Conservation (phyloP, 2,113 vertebrate species). For the Dipodomys merriami region DNA sequence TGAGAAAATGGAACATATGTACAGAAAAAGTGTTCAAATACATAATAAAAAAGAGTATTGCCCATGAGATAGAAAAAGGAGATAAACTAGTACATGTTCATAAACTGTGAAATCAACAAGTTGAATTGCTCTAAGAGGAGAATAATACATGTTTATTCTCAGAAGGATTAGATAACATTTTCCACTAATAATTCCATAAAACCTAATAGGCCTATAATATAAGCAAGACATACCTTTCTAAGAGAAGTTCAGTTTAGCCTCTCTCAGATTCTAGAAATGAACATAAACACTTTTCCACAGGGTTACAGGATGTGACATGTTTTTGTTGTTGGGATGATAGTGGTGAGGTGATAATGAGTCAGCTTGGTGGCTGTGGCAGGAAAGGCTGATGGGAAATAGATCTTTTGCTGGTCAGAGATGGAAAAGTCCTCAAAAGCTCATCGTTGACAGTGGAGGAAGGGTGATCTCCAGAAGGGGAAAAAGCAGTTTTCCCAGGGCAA, state of each 20-base stretch:
- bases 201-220: background rate
- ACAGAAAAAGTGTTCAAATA: too few species aligned
- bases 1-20: too few species aligned
- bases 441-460: background rate
- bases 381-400: conserved; percentile 56
- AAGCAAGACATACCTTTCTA: background rate
- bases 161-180: background rate
- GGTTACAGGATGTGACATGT: conserved; percentile 50
- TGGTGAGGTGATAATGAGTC: conserved; percentile 49
- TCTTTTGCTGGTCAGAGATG: conserved; percentile 38
- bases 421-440: conserved; percentile 33
- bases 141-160: background rate
- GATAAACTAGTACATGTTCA: background rate
- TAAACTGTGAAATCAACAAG: background rate
- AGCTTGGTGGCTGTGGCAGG: conserved; percentile 50
- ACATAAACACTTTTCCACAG: conserved; percentile 1
- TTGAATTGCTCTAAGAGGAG: background rate
- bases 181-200: background rate
- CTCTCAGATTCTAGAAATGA: conserved; percentile 26
- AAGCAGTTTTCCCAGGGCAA: background rate
- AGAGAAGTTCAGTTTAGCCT: background rate
- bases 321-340: conserved; percentile 55
- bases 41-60: too few species aligned
- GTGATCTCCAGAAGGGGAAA: background rate
- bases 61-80: too few species aligned